A percentile compares a stretch with the other conserved stretches of the same genome.
phyloP scores from a whole-genome alignment of 2,797 vertebrate species.

The Pogoniulus pusillus region DNA sequence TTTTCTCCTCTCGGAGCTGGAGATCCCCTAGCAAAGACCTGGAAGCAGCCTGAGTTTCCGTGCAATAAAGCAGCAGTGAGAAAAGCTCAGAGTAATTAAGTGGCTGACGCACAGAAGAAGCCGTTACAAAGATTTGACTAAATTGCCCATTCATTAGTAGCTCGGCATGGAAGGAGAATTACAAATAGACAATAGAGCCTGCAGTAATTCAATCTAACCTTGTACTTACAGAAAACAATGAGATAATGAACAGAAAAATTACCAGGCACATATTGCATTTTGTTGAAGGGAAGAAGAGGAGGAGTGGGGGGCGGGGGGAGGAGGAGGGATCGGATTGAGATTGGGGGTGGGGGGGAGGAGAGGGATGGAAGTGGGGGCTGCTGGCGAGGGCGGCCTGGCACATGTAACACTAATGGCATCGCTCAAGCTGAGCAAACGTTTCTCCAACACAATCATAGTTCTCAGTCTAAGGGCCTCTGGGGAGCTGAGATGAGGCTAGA shows the following conservation, averaged over 20 bases:
- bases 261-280: constrained; percentile 87
- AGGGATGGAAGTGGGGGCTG: constrained; percentile 9
- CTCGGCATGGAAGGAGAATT: constrained; percentile 87
- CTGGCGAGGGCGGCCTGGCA: constrained; percentile 67
- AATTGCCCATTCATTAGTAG: constrained; percentile 99
- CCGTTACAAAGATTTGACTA: constrained; percentile 94
- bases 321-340: too few species aligned
- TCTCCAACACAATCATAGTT: constrained; percentile 86
- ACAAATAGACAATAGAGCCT: constrained; percentile 93
- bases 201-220: constrained; percentile 99
- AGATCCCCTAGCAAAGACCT: constrained; percentile 73
- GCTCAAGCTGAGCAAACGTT: constrained; percentile 86
- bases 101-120: constrained; percentile 91
- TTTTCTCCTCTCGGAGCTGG: constrained; percentile 13
- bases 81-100: constrained; percentile 96
- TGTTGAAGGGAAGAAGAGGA: constrained; percentile 58
- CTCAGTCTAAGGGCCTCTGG: constrained; percentile 85
- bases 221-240: constrained; percentile 99
- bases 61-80: constrained; percentile 90
- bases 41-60: constrained; percentile 75
- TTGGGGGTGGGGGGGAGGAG: not conserved
- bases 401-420: constrained; percentile 82
- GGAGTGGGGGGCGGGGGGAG: not conserved
- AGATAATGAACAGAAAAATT: constrained; percentile 98
- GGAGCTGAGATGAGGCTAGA: constrained; percentile 87